These are phyloP conservation scores for Haliclystus octoradiatus DNA, from an alignment of 30 jellyfish, hydroid and myxozoan genomes.

Conservation along the genomic window DNA sequence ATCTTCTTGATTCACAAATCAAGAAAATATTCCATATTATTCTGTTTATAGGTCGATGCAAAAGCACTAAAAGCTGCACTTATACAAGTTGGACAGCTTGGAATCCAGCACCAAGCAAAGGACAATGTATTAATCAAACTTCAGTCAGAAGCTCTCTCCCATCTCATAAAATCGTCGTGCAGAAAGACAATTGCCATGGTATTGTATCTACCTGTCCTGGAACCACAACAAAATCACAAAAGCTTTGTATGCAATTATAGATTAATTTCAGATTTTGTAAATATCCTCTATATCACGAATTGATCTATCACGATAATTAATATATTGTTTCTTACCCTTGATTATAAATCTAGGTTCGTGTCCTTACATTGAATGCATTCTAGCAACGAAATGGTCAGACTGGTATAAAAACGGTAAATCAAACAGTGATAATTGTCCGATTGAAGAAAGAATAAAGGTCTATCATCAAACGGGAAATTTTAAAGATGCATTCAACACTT, in stretches of 20 bases:
- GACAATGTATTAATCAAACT: conserved; percentile 52
- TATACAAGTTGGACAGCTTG: conserved; percentile 72
- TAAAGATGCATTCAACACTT: conserved; percentile 45
- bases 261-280: too few species aligned
- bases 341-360: too few species aligned
- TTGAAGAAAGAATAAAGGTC: conserved; percentile 41
- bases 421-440: conserved; percentile 64
- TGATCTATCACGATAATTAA: too few species aligned
- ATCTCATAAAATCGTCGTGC: conserved; percentile 34
- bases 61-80: conserved; percentile 50
- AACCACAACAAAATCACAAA: conserved; percentile 4
- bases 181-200: conserved; percentile 55
- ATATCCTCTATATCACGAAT: too few species aligned
- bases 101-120: conserved; percentile 53
- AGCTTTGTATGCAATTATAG: not conserved
- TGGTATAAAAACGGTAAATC: conserved; percentile 33
- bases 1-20: too few species aligned
- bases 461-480: conserved; percentile 23
- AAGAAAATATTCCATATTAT: too few species aligned
- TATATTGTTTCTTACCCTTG: too few species aligned
- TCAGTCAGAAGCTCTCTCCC: conserved; percentile 51
- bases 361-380: conserved; percentile 43
- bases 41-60: conserved; percentile 65
- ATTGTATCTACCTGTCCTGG: conserved; percentile 25
- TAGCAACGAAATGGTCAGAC: conserved; percentile 55